Evolutionary conservation across 2,888 invertebrate genomes (phyloP).

Genomic region (Neoascia interrupta): DNA sequence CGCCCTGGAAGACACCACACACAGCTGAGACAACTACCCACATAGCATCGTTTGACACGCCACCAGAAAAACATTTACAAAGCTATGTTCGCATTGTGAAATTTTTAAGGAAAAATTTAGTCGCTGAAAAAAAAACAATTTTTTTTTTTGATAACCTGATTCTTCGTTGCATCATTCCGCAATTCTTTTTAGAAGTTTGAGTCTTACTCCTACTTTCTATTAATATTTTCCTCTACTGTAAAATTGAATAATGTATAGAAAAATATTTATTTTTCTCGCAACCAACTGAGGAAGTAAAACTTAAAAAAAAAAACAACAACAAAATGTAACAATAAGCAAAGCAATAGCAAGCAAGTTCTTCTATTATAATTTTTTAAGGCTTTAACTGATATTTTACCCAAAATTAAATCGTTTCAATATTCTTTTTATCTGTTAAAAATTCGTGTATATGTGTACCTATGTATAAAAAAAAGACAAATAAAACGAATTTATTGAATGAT

Average conservation of each 20-base stretch:
- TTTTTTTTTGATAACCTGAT: too few species aligned
- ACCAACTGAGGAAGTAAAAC: too few species aligned
- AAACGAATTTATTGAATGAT: slow-evolving; percentile 46
- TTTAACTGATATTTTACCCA: slow-evolving; percentile 25
- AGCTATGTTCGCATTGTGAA: slow-evolving; percentile 39
- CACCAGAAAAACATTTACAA: slow-evolving; percentile 64
- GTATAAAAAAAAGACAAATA: slow-evolving; percentile 54
- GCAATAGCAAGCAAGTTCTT: neutral
- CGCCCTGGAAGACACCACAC: slow-evolving; percentile 74
- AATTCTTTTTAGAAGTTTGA: slow-evolving; percentile 15
- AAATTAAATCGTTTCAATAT: slow-evolving; percentile 15
- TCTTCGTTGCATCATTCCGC: slow-evolving; percentile 41
- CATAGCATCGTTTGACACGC: slow-evolving; percentile 37
- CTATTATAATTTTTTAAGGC: too few species aligned
- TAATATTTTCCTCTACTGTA: too few species aligned
- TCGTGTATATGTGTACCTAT: too few species aligned
- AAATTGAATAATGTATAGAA: neutral
- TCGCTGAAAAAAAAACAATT: slow-evolving; percentile 34
- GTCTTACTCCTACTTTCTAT: too few species aligned
- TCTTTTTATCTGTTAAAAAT: slow-evolving; percentile 38
- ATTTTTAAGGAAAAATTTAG: slow-evolving; percentile 31
- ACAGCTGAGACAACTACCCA: slow-evolving; percentile 48
- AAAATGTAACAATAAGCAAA: neutral
- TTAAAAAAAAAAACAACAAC: slow-evolving; percentile 1
- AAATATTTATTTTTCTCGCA: too few species aligned